These are phyloP conservation scores for Metalampra italica DNA, from an alignment of 2,888 invertebrate species.

Conservation along the genomic window DNA sequence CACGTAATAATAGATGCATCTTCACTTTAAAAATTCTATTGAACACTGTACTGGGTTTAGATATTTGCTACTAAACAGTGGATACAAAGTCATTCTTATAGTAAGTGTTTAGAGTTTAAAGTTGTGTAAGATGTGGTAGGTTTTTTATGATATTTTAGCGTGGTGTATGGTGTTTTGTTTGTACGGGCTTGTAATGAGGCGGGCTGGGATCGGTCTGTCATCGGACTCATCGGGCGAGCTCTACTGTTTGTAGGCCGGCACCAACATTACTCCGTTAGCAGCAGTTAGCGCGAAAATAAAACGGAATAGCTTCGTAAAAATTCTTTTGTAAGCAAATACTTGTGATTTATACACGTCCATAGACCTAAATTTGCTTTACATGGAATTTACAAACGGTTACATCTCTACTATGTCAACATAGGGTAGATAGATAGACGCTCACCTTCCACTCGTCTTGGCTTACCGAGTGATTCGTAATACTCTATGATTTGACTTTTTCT, in stretches of 20 bases:
- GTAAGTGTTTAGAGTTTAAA: constrained; percentile 27
- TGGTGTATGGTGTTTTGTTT: constrained; percentile 49
- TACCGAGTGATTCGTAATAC: too few species aligned
- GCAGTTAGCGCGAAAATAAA: constrained; percentile 21
- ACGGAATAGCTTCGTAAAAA: constrained; percentile 43
- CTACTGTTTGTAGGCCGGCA: constrained; percentile 56
- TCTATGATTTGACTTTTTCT: too few species aligned
- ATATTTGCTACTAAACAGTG: constrained; percentile 28
- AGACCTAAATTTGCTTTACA: background rate
- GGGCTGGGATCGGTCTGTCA: constrained; percentile 63
- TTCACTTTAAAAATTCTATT: constrained; percentile 67
- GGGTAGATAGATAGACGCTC: too few species aligned
- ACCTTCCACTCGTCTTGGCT: too few species aligned
- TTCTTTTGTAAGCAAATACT: constrained; percentile 39
- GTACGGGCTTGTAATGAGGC: constrained; percentile 62
- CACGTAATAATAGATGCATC: constrained; percentile 74
- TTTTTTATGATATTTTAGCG: constrained; percentile 60
- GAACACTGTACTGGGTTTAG: constrained; percentile 42
- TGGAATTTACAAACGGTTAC: too few species aligned
- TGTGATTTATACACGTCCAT: constrained; percentile 26
- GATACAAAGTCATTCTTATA: constrained; percentile 19
- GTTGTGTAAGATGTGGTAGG: constrained; percentile 20
- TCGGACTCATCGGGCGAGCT: constrained; percentile 53
- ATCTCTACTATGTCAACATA: too few species aligned
- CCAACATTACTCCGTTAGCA: constrained; percentile 45